A percentile compares a stretch with the other conserved stretches of the same genome.
These are phyloP conservation scores for Argynnis bischoffii DNA, from an alignment of 2,888 invertebrate genomes.

Conservation along the genomic window DNA sequence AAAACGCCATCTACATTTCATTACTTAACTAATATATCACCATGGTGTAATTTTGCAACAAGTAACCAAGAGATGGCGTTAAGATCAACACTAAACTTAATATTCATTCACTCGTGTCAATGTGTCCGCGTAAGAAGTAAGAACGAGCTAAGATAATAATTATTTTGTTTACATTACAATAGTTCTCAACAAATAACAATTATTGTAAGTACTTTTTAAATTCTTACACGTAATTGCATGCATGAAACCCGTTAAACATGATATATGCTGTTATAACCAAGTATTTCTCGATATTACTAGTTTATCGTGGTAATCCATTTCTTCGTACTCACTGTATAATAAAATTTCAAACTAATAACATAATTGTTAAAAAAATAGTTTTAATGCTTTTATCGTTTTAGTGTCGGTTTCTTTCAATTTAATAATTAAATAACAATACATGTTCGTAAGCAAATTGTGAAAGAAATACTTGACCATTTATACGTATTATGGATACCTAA, in stretches of 20 bases:
- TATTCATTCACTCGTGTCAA: constrained; percentile 27
- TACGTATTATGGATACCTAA: too few species aligned
- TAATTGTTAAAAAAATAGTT: too few species aligned
- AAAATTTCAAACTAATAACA: too few species aligned
- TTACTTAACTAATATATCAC: neutral
- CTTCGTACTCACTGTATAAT: too few species aligned
- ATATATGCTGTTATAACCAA: constrained; percentile 5
- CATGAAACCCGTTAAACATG: constrained; percentile 13
- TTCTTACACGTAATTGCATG: constrained; percentile 11
- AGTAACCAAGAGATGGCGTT: constrained; percentile 23
- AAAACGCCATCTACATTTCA: constrained; percentile 38
- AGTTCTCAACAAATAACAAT: constrained; percentile 35
- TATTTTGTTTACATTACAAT: constrained; percentile 38
- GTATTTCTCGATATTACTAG: constrained; percentile 1
- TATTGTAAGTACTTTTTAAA: constrained; percentile 28
- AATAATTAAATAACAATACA: too few species aligned
- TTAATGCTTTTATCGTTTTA: too few species aligned
- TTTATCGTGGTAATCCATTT: neutral
- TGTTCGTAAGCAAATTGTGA: too few species aligned
- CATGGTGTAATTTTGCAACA: neutral
- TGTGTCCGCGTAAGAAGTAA: constrained; percentile 21
- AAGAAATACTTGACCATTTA: too few species aligned
- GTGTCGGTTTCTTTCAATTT: too few species aligned
- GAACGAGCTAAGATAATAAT: constrained; percentile 28
- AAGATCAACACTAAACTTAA: neutral